Evolutionary conservation across 2,797 vertebrate species (phyloP).

Genomic region (Natrix natrix): DNA sequence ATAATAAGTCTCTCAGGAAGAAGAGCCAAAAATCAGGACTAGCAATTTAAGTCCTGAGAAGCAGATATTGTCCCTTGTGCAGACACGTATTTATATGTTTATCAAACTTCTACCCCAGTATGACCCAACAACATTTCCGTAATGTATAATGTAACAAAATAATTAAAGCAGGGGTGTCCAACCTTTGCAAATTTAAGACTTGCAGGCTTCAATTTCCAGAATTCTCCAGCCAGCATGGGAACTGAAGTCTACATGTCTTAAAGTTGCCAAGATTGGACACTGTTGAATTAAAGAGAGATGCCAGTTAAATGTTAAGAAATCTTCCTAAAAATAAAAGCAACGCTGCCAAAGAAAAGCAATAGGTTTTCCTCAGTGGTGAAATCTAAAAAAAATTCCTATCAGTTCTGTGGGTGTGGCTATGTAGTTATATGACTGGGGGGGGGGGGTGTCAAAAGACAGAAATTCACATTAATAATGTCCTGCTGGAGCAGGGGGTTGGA

Average conservation of each 20-base stretch:
- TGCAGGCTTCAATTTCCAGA: neutral
- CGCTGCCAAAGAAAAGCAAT: neutral
- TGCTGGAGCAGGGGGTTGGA: no score
- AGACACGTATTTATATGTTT: neutral
- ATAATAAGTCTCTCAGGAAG: neutral
- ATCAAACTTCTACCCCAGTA: neutral
- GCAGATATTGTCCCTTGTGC: neutral
- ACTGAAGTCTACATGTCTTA: neutral
- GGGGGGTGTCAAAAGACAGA: no score
- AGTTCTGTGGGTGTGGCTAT: no score
- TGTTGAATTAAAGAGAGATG: neutral
- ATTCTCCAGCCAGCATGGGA: neutral
- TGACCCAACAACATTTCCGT: neutral
- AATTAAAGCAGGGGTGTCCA: neutral
- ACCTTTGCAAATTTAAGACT: neutral
- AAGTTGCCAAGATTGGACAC: neutral
- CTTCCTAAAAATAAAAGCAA: neutral
- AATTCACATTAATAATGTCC: no score
- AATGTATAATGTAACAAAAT: neutral
- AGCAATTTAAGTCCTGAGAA: neutral
- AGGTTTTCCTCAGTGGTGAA: neutral
- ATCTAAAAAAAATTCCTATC: no score
- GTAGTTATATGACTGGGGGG: no score
- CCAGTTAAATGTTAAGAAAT: neutral
- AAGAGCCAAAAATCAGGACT: neutral